Conservation (phyloP, 1,140 invertebrate species). For the Bombus sylvicola region DNA sequence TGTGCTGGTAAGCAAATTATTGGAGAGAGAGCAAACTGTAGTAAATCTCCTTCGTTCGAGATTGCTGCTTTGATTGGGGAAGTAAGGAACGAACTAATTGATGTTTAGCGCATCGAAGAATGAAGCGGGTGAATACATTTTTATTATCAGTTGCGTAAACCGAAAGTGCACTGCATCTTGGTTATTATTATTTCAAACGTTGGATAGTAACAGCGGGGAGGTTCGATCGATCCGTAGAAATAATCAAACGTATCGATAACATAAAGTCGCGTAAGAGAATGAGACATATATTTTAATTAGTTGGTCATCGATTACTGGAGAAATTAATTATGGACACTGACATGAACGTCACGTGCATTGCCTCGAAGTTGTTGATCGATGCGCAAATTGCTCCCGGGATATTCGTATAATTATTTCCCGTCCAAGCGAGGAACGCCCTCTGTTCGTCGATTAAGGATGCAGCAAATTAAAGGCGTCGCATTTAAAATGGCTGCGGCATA, state of each 20-base stretch:
- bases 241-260: background rate
- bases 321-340: constrained; percentile 46
- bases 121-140: background rate
- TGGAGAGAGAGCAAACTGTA: background rate
- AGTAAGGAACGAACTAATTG: background rate
- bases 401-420: constrained; percentile 43
- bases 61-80: background rate
- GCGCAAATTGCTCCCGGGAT: constrained; percentile 29
- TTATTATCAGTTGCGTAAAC: background rate
- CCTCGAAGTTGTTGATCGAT: constrained; percentile 39
- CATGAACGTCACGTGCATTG: constrained; percentile 25
- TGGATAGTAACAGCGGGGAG: fast-evolving
- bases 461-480: constrained; percentile 31
- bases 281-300: constrained; percentile 33
- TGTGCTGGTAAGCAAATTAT: background rate
- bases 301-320: constrained; percentile 12
- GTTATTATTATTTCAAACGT: background rate
- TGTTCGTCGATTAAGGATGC: constrained; percentile 21
- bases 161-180: background rate
- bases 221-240: background rate
- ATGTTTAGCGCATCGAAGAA: background rate
- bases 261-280: too few species aligned
- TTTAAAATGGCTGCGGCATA: background rate
- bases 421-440: background rate
- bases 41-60: background rate